Evolutionary conservation across 1,140 invertebrate species (phyloP), one percentile per base, ranked within the genome.

Genomic region (Drosophila pectinifera): DNA sequence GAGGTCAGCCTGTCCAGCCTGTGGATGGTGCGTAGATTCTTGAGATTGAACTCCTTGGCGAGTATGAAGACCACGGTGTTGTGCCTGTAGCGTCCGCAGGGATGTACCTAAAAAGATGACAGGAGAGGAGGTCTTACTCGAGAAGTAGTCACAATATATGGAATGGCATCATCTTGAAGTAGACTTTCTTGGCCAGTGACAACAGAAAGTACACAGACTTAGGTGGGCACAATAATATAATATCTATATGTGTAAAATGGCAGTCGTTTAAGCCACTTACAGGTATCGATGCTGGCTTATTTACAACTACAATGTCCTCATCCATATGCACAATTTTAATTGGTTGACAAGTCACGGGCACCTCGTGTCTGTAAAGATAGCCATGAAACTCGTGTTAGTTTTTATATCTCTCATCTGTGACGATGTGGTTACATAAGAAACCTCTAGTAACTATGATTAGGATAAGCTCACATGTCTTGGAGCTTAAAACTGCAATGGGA

Each of bases 261-360:
- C 95, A 94, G 95, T 96, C 94, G 94, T 94, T 94, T 93, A 94
- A 95, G 95, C 95, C 95, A 96, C 95, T 96, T 96, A 96, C 98
- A 93, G 99, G 99, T 94, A 99, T 98, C 93, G 98, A 99, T 92
- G 98, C 97, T 91, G 99, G 99, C 96, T 99, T 99, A 95, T 99
- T 98, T 93, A 99, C 97, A 93, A 99, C 99, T 93, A 99, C 95
- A 93, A 99, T 95, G 94, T 99, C 97, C 93, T 99, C 97, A 94
- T 98, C 97, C 94, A 99, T 97, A 94, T 98, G 96, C 92, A 99
- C 96, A 93, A 99, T 96, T 93, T 97, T 96, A 94, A 99, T 97
- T 91, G 96, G 96, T 94, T 97, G 95, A 93, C 96, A 96, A 93
- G 97, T 96, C 93, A 99, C 98, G 90, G 98, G 98, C 93, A 98